These are phyloP conservation scores for Oreotrochilus melanogaster DNA, from an alignment of 2,113 vertebrate species.

Conservation along the genomic window DNA sequence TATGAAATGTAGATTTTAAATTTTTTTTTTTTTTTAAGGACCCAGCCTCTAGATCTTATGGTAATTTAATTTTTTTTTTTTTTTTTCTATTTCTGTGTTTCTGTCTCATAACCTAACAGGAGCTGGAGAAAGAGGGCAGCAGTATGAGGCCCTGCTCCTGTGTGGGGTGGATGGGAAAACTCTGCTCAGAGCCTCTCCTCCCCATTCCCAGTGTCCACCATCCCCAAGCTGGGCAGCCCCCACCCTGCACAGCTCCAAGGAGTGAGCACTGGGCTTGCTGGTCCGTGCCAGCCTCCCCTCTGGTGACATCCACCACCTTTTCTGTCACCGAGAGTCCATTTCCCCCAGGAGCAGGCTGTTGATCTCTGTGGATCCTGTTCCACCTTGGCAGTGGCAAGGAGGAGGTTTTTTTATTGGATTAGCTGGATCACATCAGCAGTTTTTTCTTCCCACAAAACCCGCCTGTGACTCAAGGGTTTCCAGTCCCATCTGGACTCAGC, in stretches of 20 bases:
- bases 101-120: neutral
- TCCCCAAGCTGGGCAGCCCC: neutral
- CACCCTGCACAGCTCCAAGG: neutral
- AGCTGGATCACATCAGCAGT: neutral
- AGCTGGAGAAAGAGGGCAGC: neutral
- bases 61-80: neutral
- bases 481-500: neutral
- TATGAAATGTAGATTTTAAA: neutral
- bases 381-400: rapidly evolving
- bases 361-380: rapidly evolving
- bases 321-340: neutral
- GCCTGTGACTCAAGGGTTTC: neutral
- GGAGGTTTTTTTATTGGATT: neutral
- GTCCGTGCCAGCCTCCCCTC: rapidly evolving
- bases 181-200: neutral
- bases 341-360: rapidly evolving
- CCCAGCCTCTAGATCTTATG: neutral
- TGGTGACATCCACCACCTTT: rapidly evolving
- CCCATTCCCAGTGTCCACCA: rapidly evolving
- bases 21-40: neutral
- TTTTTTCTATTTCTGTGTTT: neutral
- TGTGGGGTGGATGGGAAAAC: rapidly evolving
- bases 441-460: constrained; percentile 20
- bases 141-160: neutral
- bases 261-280: rapidly evolving